Conservation (phyloP, 2,113 vertebrate species). For the Tenrec ecaudatus region DNA sequence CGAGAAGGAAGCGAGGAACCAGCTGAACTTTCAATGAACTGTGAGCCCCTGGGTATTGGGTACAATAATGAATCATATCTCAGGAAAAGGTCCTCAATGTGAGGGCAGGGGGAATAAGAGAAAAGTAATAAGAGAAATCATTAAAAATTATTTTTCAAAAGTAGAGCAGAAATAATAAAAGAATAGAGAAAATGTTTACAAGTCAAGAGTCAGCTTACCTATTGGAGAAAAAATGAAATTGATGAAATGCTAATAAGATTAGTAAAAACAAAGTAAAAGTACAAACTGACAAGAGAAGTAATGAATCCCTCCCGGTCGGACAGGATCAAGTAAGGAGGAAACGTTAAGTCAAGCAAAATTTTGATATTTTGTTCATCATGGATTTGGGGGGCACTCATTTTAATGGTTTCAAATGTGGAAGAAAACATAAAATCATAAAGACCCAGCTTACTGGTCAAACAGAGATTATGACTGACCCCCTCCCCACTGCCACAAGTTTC, state of each 20-base stretch:
- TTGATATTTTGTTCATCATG: neutral
- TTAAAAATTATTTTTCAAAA: neutral
- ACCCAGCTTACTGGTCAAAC: no score
- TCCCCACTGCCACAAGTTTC: no score
- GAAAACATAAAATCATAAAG: no score
- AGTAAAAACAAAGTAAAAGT: neutral
- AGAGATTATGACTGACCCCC: no score
- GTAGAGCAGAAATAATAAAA: neutral
- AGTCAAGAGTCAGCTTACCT: neutral
- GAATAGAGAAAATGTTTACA: neutral
- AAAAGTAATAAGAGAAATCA: neutral
- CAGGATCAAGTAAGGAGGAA: no score
- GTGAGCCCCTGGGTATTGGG: neutral
- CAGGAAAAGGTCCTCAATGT: neutral
- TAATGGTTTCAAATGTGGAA: neutral
- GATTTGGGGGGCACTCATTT: neutral
- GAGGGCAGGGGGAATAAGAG: neutral
- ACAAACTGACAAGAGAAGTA: neutral
- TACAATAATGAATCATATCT: neutral
- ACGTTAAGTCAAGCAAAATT: slow-evolving; percentile 12
- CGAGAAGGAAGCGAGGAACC: neutral
- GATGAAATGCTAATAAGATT: neutral
- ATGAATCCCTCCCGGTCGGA: no score
- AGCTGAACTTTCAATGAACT: neutral
- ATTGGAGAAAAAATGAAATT: neutral